phyloP scores from a whole-genome alignment of 2,888 invertebrate genomes.

The Leptinotarsa rubiginosa region DNA sequence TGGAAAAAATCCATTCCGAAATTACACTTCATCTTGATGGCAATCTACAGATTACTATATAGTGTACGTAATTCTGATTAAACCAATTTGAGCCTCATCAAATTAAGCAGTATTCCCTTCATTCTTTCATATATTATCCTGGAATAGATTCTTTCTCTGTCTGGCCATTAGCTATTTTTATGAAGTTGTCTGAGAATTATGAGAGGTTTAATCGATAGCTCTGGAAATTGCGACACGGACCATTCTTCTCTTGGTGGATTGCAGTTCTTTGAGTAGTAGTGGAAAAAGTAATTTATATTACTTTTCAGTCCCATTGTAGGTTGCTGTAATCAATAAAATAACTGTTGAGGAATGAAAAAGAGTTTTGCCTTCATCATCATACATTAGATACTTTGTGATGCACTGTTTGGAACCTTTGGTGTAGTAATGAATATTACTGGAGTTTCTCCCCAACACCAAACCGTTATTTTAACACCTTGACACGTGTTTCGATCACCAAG shows the following conservation, averaged over 20 bases:
- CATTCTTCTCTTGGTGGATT: too few species aligned
- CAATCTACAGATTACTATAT: slow-evolving; percentile 59
- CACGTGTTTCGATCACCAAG: too few species aligned
- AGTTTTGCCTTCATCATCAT: too few species aligned
- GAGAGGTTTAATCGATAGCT: slow-evolving; percentile 2
- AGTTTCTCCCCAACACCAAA: too few species aligned
- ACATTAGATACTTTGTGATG: too few species aligned
- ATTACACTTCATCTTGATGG: slow-evolving; percentile 56
- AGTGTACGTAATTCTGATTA: slow-evolving; percentile 55
- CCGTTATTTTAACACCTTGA: too few species aligned
- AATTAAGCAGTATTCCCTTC: slow-evolving; percentile 49
- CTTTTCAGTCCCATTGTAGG: not conserved
- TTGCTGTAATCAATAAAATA: too few species aligned
- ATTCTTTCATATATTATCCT: slow-evolving; percentile 25
- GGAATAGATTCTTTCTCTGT: not conserved
- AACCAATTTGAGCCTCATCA: slow-evolving; percentile 59
- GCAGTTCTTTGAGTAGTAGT: too few species aligned
- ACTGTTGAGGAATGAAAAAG: too few species aligned
- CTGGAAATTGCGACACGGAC: not conserved
- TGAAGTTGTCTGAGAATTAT: slow-evolving; percentile 15
- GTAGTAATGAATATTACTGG: too few species aligned
- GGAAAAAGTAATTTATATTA: not conserved
- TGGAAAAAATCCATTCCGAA: slow-evolving; percentile 59
- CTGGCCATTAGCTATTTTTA: slow-evolving; percentile 18
- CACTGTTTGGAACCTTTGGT: too few species aligned